Conservation (phyloP, 2,113 vertebrate genomes). For the Notechis scutatus region DNA sequence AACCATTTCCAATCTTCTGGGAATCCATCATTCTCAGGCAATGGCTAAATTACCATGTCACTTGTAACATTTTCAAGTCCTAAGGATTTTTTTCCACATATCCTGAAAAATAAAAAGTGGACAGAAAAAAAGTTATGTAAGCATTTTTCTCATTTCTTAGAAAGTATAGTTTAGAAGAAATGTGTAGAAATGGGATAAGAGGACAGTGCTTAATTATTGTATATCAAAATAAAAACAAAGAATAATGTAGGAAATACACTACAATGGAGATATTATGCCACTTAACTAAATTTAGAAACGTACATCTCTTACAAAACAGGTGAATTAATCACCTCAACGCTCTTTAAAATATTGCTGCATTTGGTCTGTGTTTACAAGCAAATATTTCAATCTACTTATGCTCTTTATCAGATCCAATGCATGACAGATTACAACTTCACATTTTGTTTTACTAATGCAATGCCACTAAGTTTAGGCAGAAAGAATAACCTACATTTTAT, state of each 20-base stretch:
- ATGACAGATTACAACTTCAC: background rate
- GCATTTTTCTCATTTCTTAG: conserved; percentile 48
- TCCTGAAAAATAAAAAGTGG: conserved; percentile 80
- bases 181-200: background rate
- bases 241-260: background rate
- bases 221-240: background rate
- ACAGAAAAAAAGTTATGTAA: conserved; percentile 71
- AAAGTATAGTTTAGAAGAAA: conserved; percentile 19
- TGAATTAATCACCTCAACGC: background rate
- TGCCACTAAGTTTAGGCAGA: background rate
- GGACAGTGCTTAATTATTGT: background rate
- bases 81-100: conserved; percentile 79
- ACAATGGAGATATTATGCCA: background rate
- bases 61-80: conserved; percentile 78
- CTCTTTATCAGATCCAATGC: background rate
- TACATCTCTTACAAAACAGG: background rate
- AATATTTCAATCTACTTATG: background rate
- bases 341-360: background rate
- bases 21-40: conserved; percentile 78
- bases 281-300: background rate
- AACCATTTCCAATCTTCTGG: conserved; percentile 82
- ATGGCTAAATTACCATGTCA: conserved; percentile 84
- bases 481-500: background rate
- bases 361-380: background rate
- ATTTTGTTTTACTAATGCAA: background rate